Evolutionary conservation across 1,140 invertebrate species (phyloP), one percentile per base, ranked within the genome.

Genomic region (Chrysopa pallens): DNA sequence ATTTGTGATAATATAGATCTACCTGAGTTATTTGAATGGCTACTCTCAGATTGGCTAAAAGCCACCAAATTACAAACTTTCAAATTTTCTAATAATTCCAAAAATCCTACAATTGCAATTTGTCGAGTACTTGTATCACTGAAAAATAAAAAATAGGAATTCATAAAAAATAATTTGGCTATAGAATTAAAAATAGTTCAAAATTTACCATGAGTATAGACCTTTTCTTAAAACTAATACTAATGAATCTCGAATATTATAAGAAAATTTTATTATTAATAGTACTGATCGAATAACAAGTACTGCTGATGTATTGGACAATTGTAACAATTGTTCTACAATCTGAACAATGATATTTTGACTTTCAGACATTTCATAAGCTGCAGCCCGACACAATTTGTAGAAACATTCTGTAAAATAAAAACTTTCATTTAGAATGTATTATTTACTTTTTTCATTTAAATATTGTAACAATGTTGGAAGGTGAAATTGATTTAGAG

Each of bases 161-260:
- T 27, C 9, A 33, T 33, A 6, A 33, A 33, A 23, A 23, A 23
- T 2, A 23, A 23, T 23, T 23, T 23, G 17, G 17, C 17, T 3
- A 5, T 23, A 23, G 17, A n/a, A n/a, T 23, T 23, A 23, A 23
- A 23, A 23, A 23, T 23, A 23, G 5, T 23, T n/a, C 2, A 23
- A 23, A 23, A 44, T 42, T 49, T 54, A 63, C 59, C 66, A 66
- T 9, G 63, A 62, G 48, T 70, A 72, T 1, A 74, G 53, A 8
- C 64, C 63, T 57, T 73, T 73, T 23, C 70, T 57, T 8, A 74
- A 54, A n/a, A 67, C 55, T 39, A 74, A 49, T n/a, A 73, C 62
- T 31, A 73, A 53, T 37, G 61, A 58, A 44, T 73, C 69, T 45
- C 67, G 53, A 42, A 73, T 52, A 6, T 48, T 60, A 3, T 54